These are phyloP conservation scores for Mesocentrotus franciscanus DNA, from an alignment of 53 echinoderm and acorn worm genomes.

Conservation along the genomic window DNA sequence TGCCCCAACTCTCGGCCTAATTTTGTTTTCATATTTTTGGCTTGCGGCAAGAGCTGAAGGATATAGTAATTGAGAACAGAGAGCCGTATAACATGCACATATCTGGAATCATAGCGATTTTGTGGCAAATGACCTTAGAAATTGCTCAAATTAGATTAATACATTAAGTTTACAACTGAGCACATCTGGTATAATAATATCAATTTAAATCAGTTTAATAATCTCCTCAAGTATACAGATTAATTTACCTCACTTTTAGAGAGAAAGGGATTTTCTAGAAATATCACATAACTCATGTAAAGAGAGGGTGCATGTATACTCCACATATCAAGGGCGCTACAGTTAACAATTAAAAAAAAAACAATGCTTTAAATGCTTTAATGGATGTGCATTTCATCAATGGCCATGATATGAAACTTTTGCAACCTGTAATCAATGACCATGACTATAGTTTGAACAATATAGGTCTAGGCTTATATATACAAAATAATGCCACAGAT, in stretches of 20 bases:
- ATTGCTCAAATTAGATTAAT: slow-evolving; percentile 13
- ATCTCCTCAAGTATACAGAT: background rate
- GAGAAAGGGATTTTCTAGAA: background rate
- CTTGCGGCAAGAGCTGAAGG: background rate
- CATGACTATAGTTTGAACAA: too few relatives aligned
- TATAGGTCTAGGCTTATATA: too few relatives aligned
- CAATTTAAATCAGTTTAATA: background rate
- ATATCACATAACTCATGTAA: background rate
- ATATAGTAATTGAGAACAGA: background rate
- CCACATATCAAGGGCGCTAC: background rate
- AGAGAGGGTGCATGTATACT: background rate
- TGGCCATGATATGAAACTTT: too few relatives aligned
- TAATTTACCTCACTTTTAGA: background rate
- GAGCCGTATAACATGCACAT: background rate
- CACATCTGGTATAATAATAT: background rate
- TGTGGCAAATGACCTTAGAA: background rate
- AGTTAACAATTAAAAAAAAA: background rate
- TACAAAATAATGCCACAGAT: too few relatives aligned
- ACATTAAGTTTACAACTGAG: background rate
- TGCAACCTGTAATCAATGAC: too few relatives aligned
- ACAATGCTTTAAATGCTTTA: background rate
- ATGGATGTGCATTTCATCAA: background rate
- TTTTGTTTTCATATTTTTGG: slow-evolving; percentile 22
- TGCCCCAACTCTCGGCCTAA: background rate
- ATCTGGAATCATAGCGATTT: background rate